A percentile compares a stretch with the other conserved stretches of the same genome.
Evolutionary conservation across 2,113 vertebrate genomes (phyloP).

Genomic region (Pygoscelis adeliae): DNA sequence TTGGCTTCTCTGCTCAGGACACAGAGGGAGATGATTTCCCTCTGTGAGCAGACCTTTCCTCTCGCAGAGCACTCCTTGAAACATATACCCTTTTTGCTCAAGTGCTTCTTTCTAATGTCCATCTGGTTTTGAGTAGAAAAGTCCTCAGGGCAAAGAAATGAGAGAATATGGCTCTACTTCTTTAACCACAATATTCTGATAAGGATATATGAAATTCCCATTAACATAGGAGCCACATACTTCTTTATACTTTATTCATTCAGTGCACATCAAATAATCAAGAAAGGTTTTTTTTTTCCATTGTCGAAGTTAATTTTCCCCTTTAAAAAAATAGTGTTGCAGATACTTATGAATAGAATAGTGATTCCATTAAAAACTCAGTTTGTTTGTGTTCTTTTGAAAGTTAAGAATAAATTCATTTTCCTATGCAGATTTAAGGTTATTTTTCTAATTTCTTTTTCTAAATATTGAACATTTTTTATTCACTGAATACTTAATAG

Average conservation of each 20-base stretch:
- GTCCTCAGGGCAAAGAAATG: not conserved
- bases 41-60: not conserved
- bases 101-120: not conserved
- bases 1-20: not conserved
- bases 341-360: not conserved
- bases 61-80: not conserved
- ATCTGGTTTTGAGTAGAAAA: conserved; percentile 10
- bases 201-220: not conserved
- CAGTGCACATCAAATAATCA: not conserved
- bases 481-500: not conserved
- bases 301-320: not conserved
- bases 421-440: not conserved
- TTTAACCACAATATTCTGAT: conserved; percentile 16
- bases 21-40: not conserved
- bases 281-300: not conserved
- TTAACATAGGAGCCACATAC: not conserved
- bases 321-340: not conserved
- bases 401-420: not conserved
- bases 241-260: not conserved
- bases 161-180: not conserved
- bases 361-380: not conserved
- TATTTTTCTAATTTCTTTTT: not conserved
- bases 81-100: not conserved
- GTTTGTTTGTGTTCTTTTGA: not conserved
- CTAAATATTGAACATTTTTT: not conserved